A percentile compares a stretch with the other conserved stretches of the same genome.
Conservation (phyloP, 2,888 invertebrate species). For the Orchesella flavescens region DNA sequence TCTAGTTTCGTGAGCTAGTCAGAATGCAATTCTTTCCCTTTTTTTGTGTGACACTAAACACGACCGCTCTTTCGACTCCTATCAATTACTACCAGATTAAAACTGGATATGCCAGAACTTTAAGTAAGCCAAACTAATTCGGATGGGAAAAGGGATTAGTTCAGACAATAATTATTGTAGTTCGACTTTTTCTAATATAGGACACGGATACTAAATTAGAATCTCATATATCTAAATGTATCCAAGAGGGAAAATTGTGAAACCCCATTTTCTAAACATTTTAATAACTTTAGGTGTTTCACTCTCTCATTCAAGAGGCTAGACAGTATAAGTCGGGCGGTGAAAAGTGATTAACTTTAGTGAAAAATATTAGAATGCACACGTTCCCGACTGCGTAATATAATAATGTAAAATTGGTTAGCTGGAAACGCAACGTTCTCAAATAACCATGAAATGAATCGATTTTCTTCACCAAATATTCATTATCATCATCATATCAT, state of each 20-base stretch:
- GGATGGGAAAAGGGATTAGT: constrained; percentile 26
- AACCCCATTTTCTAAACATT: no score
- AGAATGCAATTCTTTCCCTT: constrained; percentile 13
- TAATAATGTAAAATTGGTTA: no score
- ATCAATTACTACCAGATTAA: constrained; percentile 9
- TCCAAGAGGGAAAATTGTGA: no score
- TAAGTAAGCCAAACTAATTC: background rate
- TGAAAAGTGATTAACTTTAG: background rate
- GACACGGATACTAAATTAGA: constrained; percentile 10
- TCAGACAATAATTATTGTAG: background rate
- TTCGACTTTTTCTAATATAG: constrained; percentile 23
- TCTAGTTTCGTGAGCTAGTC: background rate
- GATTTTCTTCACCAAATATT: constrained; percentile 43
- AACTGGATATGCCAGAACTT: background rate
- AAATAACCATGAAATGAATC: constrained; percentile 12
- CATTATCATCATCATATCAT: constrained; percentile 38
- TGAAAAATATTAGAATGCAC: background rate
- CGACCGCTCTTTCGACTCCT: background rate
- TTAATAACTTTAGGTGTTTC: no score
- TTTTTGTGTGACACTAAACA: background rate
- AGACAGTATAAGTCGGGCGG: background rate
- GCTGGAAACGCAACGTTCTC: no score
- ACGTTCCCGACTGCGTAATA: no score
- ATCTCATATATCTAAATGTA: no score
- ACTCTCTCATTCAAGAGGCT: background rate